Conservation (phyloP, 2,888 invertebrate species). For the Troglohyphantes excavatus region DNA sequence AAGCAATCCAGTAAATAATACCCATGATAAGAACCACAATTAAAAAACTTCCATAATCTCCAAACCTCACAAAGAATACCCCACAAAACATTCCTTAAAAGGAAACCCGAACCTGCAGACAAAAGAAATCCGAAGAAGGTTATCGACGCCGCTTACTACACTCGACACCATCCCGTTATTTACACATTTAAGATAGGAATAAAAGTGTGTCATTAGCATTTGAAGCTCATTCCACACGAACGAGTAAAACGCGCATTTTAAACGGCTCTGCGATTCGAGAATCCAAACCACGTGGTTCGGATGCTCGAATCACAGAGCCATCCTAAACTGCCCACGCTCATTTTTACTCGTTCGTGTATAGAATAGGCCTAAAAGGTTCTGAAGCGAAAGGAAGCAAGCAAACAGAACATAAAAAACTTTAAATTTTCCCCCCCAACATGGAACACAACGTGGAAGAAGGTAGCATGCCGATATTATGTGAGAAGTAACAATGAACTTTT, state of each 20-base stretch:
- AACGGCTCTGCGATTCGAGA: too few species aligned
- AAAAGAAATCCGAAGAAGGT: constrained; percentile 1
- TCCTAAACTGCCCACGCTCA: too few species aligned
- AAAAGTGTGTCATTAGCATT: constrained; percentile 66
- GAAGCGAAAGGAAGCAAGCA: neutral
- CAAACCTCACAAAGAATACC: neutral
- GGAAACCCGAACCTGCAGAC: too few species aligned
- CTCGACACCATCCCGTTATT: constrained; percentile 12
- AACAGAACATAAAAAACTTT: constrained; percentile 32
- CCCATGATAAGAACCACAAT: too few species aligned
- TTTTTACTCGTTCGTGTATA: too few species aligned
- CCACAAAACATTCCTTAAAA: neutral
- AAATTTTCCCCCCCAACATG: constrained; percentile 42
- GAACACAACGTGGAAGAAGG: constrained; percentile 36
- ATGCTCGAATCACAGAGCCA: too few species aligned
- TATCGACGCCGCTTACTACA: constrained; percentile 26
- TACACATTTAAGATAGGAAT: constrained; percentile 9
- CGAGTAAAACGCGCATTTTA: too few species aligned
- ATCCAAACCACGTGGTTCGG: too few species aligned
- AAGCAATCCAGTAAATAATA: too few species aligned
- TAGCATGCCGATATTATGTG: constrained; percentile 70
- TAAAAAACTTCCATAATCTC: too few species aligned
- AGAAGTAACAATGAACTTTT: constrained; percentile 77
- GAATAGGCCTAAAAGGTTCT: neutral
- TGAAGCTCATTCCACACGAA: too few species aligned